Base-by-base conservation (phyloP, 2,797 vertebrate species). In the Platyrinchus mystaceus region DNA sequence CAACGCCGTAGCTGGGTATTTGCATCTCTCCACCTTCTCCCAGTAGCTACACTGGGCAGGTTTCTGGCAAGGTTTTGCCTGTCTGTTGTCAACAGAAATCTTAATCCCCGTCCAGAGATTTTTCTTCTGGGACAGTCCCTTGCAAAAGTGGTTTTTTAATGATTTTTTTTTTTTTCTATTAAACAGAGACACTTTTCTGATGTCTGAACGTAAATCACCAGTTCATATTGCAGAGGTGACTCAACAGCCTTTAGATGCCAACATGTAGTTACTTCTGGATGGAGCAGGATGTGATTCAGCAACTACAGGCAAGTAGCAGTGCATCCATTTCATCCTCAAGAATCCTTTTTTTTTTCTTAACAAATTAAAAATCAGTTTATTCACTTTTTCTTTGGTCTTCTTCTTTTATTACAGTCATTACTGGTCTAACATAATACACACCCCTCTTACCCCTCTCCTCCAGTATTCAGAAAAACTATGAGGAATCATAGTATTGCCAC, bases 211-310 rank as follows among this genome's bases (percentile, higher is more conserved):
- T 7, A 95, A 79, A 77, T 70, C 78, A 73, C 39, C 59, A 70
- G 59, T 58, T 89, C 78, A 41, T 36, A 62, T 64, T 84, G 66
- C 81, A 87, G 69, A 90, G 63, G 84, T 93, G 93, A 95, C 88
- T 92, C 89, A 89, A 89, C 58, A 87, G 69, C 62, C 77, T 68
- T 95, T 64, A 89, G 91, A 50, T 71, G 76, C 87, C 90, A 85
- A 78, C 53, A 71, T 41, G 62, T 62, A 70, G 93, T 90, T 90
- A 92, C 75, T 90, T 62, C 84, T 93, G 84, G 76, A 94, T 14
- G 12, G 47, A 64, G 64, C 84, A 88, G 92, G 91, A 94, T 94
- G 67, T 95, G 91, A 95, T 77, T 96, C 93, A 91, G 76, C 87
- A 91, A 28, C 89, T 81, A 79, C 55, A 56, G 39, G 47, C 84